Evolutionary conservation across 1,140 invertebrate genomes (phyloP).

Genomic region (Zophobas atratus): DNA sequence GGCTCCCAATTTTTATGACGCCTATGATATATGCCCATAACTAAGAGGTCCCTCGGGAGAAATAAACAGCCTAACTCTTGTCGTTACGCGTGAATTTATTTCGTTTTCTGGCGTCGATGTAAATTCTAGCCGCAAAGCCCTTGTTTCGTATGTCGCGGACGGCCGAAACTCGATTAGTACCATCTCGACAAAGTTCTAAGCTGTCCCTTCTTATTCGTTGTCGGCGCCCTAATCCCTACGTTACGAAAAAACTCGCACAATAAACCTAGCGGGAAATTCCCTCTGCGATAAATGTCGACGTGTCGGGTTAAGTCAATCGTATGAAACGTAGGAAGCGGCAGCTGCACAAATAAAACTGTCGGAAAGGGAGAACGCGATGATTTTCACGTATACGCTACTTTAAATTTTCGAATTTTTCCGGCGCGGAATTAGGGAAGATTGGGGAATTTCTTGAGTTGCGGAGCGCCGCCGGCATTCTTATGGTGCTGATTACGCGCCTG

Average conservation of each 20-base stretch:
- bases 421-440: conserved; percentile 7
- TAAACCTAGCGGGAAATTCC: neutral
- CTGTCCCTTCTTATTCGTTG: conserved; percentile 10
- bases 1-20: conserved; percentile 19
- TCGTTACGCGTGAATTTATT: conserved; percentile 12
- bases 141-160: conserved; percentile 2
- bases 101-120: neutral
- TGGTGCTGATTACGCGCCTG: conserved; percentile 48
- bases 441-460: neutral
- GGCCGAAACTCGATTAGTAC: conserved; percentile 5
- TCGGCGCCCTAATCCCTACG: neutral
- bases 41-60: conserved; percentile 9
- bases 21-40: conserved; percentile 15
- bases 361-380: conserved; percentile 8
- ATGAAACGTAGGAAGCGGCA: conserved; percentile 9
- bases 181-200: neutral
- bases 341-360: conserved; percentile 39
- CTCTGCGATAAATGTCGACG: neutral
- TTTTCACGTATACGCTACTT: conserved; percentile 14
- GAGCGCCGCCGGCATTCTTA: conserved; percentile 46
- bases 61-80: conserved; percentile 27
- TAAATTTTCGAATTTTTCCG: conserved; percentile 16
- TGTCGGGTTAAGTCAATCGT: conserved; percentile 26
- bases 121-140: conserved; percentile 2
- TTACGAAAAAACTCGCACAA: neutral